Evolutionary conservation across 2,797 vertebrate genomes (phyloP).

Genomic region (Melanotaenia parkinsoni): DNA sequence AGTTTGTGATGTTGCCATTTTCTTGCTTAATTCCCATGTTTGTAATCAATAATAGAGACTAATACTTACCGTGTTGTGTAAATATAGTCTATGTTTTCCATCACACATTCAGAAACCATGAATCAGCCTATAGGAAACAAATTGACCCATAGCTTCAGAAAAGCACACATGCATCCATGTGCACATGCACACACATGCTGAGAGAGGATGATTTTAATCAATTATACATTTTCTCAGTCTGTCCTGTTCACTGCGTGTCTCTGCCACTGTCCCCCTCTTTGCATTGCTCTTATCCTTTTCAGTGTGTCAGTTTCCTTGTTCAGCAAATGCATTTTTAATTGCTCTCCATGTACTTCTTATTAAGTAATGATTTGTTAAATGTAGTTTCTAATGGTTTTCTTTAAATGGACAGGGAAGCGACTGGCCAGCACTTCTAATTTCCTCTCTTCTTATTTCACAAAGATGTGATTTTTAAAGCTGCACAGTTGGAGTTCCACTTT

Average conservation of each 20-base stretch:
- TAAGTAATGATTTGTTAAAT: constrained; percentile 51
- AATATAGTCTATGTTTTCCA: background rate
- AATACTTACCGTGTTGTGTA: background rate
- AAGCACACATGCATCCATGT: background rate
- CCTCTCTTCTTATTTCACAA: constrained; percentile 42
- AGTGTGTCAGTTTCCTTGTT: constrained; percentile 15
- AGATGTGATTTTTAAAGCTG: constrained; percentile 49
- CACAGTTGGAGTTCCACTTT: constrained; percentile 48
- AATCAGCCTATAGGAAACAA: constrained; percentile 7
- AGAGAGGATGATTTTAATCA: constrained; percentile 47
- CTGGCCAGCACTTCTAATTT: constrained; percentile 36
- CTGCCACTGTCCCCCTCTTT: background rate
- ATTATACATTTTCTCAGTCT: constrained; percentile 48
- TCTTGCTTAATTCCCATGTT: background rate
- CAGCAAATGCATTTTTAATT: constrained; percentile 32
- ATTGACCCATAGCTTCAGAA: background rate
- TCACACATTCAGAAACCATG: background rate
- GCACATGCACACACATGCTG: constrained; percentile 22
- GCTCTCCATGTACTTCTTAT: constrained; percentile 20
- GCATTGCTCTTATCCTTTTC: background rate
- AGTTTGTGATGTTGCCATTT: background rate
- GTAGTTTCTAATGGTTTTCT: constrained; percentile 35
- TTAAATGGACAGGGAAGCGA: constrained; percentile 35
- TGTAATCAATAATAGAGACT: background rate
- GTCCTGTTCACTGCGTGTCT: constrained; percentile 30